These are phyloP conservation scores for Pogonocichla stellata DNA, from an alignment of 2,113 vertebrate species.

Conservation along the genomic window DNA sequence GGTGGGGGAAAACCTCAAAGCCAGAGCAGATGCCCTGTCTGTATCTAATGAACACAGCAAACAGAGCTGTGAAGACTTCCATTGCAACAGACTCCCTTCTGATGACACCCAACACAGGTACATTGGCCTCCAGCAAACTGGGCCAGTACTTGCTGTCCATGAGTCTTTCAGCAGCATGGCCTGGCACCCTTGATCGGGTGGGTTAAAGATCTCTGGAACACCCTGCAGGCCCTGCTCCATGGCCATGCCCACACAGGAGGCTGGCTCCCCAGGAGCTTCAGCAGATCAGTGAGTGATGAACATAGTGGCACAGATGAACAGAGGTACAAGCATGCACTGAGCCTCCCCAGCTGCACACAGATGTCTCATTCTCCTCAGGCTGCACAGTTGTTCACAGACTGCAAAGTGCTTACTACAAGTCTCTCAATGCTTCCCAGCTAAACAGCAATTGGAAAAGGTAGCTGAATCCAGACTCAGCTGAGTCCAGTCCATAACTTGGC, in stretches of 20 bases:
- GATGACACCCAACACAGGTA: neutral
- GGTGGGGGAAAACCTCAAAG: neutral
- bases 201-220: neutral
- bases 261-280: neutral
- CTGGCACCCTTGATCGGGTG: fast-evolving
- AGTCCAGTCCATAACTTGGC: neutral
- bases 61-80: neutral
- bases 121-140: neutral
- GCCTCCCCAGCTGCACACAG: neutral
- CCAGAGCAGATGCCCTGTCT: neutral
- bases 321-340: neutral
- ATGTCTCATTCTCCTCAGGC: neutral
- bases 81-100: neutral
- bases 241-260: fast-evolving
- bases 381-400: fast-evolving
- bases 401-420: neutral
- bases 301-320: neutral
- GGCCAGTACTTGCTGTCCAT: neutral
- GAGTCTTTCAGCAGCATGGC: neutral
- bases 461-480: neutral
- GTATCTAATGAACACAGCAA: neutral
- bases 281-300: neutral
- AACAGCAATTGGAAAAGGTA: neutral
- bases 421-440: neutral
- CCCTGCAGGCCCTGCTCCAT: neutral